Evolutionary conservation across 2,113 vertebrate species (phyloP), one percentile per base, ranked within the genome.

Genomic region (Emberiza fucata): DNA sequence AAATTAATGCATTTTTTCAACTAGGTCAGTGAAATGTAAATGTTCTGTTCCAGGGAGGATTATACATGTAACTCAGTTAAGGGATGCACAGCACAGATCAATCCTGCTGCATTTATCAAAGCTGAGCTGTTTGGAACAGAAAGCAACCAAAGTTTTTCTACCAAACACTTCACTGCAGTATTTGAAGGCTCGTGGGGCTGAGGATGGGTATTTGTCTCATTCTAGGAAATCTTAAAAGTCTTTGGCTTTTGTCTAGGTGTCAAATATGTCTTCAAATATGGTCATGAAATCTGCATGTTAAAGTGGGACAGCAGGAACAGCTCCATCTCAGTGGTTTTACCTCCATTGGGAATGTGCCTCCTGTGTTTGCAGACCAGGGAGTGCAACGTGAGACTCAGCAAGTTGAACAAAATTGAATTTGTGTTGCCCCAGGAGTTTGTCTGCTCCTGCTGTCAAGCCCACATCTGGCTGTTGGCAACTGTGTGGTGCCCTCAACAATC

Each of bases 1-100:
- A 96, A 96, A 97, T 97, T 96, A 97, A 97, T 97, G 53, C 25
- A 81, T 94, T 96, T 95, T 96, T 96, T 95, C 92, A 97, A 97
- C 88, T 97, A 97, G 96, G 96, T 97, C 97, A 97, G 81, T 94
- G 92, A 70, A 97, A 97, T 97, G 96, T 91, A 97, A 97, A 96
- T 96, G 89, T 93, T 97, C 96, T 12, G 4, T 97, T 96, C 94
- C 91, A 69, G 48, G 37, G 89, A 97, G 94, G 96, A 97, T 97
- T 97, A 97, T 75, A 91, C 79, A 84, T 92, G 5, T 94, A 91
- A 96, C 84, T 94, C 88, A 79, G 85, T 91, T 88, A 94, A 92
- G 68, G 93, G 92, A 96, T 1, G 6, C 64, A 79, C 50, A 88
- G 92, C 65, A 75, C 76, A 94, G 80, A 92, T 96, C 94, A 94